These are phyloP conservation scores for Dendrolimus punctatus DNA, from an alignment of 1,140 invertebrate species.

Conservation along the genomic window DNA sequence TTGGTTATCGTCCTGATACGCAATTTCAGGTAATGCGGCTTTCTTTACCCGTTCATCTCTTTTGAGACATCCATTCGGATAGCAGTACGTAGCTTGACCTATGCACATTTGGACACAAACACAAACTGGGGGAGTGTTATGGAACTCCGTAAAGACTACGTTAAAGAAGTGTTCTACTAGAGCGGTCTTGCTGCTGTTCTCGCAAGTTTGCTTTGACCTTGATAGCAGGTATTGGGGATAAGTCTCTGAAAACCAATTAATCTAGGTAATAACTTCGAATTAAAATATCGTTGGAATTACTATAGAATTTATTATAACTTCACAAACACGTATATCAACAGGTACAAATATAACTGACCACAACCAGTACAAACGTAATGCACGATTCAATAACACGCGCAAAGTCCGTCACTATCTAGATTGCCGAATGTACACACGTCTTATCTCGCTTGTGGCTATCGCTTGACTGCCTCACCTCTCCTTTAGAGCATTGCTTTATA, in stretches of 20 bases:
- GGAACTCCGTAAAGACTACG: constrained; percentile 48
- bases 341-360: no score
- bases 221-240: constrained; percentile 1
- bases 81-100: constrained; percentile 47
- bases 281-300: constrained; percentile 20
- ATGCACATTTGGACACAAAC: constrained; percentile 54
- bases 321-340: no score
- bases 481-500: no score
- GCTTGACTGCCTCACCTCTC: no score
- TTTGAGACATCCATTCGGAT: constrained; percentile 52
- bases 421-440: no score
- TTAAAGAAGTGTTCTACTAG: constrained; percentile 53
- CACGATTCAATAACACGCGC: no score
- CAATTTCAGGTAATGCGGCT: constrained; percentile 8
- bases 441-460: no score
- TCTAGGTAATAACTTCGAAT: constrained; percentile 16
- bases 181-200: constrained; percentile 15
- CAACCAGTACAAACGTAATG: no score
- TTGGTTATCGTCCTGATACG: constrained; percentile 19
- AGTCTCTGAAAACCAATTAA: not conserved
- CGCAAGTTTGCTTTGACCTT: constrained; percentile 9
- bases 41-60: constrained; percentile 16
- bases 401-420: no score
- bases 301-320: no score
- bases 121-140: constrained; percentile 35